These are phyloP conservation scores for Notothenia rossii DNA, from an alignment of 2,113 vertebrate species.

Conservation along the genomic window DNA sequence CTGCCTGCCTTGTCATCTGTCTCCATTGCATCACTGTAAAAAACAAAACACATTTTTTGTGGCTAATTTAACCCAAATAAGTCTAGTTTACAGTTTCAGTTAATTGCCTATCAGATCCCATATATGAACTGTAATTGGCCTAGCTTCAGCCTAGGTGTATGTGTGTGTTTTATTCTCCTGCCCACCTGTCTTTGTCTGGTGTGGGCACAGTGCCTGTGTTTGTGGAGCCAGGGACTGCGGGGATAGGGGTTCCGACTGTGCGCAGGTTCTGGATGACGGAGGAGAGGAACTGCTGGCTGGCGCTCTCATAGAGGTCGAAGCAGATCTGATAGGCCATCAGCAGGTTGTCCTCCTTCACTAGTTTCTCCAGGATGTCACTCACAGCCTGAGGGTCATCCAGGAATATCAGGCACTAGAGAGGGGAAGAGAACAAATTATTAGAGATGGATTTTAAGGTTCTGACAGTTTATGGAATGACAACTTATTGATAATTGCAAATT, in stretches of 20 bases:
- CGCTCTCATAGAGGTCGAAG: constrained; percentile 98
- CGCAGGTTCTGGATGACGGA: constrained; percentile 97
- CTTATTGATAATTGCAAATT: not conserved
- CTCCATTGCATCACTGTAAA: constrained; percentile 95
- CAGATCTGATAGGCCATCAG: constrained; percentile 99
- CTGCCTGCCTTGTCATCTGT: constrained; percentile 93
- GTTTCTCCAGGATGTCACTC: constrained; percentile 97
- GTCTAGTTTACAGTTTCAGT: not conserved
- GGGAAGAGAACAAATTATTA: not conserved
- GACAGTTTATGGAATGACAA: not conserved
- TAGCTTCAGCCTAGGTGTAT: not conserved
- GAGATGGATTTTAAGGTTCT: not conserved
- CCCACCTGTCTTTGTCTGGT: constrained; percentile 92
- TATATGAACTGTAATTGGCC: not conserved
- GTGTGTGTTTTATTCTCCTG: not conserved
- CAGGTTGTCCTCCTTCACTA: constrained; percentile 98
- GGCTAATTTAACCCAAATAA: not conserved
- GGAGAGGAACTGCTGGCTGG: constrained; percentile 98
- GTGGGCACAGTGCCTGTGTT: constrained; percentile 94
- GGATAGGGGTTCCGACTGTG: constrained; percentile 94
- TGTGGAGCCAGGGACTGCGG: constrained; percentile 95
- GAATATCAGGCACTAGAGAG: constrained; percentile 95
- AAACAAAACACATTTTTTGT: not conserved
- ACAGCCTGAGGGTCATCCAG: constrained; percentile 98
- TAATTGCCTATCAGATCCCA: not conserved